Evolutionary conservation across 2,888 invertebrate genomes (phyloP).

Genomic region (Apocheima hispidaria): DNA sequence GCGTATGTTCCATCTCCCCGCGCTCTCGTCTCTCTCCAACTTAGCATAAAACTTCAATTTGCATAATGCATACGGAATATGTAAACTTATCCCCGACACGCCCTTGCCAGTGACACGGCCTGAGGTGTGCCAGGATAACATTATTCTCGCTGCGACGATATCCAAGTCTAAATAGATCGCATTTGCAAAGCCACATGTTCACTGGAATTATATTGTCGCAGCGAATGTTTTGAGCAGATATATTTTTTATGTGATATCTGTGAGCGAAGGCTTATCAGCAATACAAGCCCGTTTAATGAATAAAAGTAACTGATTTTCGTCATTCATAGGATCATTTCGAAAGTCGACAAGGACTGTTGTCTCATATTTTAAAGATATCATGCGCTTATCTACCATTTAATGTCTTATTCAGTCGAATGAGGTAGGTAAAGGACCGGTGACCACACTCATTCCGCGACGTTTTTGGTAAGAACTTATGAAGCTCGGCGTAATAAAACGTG

Average conservation of each 20-base stretch:
- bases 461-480: slow-evolving; percentile 65
- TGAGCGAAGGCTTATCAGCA: slow-evolving; percentile 36
- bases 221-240: slow-evolving; percentile 55
- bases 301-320: slow-evolving; percentile 29
- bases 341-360: slow-evolving; percentile 24
- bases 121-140: slow-evolving; percentile 83
- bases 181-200: slow-evolving; percentile 73
- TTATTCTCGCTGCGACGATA: slow-evolving; percentile 79
- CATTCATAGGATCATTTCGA: slow-evolving; percentile 23
- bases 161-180: slow-evolving; percentile 80
- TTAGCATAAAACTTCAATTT: slow-evolving; percentile 85
- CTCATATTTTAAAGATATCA: slow-evolving; percentile 22
- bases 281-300: slow-evolving; percentile 36
- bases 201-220: slow-evolving; percentile 64
- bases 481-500: slow-evolving; percentile 66
- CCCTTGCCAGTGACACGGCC: slow-evolving; percentile 80
- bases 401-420: slow-evolving; percentile 42
- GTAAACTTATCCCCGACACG: slow-evolving; percentile 84
- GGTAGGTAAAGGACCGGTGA: slow-evolving; percentile 49
- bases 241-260: slow-evolving; percentile 48
- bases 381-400: slow-evolving; percentile 38
- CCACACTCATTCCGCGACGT: slow-evolving; percentile 54
- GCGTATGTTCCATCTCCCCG: slow-evolving; percentile 50
- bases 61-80: slow-evolving; percentile 85
- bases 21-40: slow-evolving; percentile 51